Evolutionary conservation across 2,888 invertebrate genomes (phyloP).

Genomic region (Aethes cnicana): DNA sequence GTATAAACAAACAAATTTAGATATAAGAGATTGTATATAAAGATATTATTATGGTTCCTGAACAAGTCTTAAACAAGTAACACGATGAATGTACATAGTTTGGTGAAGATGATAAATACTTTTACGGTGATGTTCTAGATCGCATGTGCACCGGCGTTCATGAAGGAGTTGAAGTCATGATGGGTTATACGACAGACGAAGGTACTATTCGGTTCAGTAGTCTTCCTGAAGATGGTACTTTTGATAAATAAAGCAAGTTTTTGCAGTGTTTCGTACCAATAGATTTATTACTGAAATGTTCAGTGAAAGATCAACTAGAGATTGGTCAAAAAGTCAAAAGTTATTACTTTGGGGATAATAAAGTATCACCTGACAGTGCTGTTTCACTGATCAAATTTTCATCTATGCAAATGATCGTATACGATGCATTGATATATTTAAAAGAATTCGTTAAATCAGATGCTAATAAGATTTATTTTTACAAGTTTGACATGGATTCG

Average conservation of each 20-base stretch:
- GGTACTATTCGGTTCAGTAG: constrained; percentile 5
- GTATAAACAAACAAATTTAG: too few species aligned
- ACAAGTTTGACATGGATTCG: constrained; percentile 31
- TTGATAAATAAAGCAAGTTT: constrained; percentile 25
- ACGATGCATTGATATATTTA: constrained; percentile 22
- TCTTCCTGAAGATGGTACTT: constrained; percentile 5
- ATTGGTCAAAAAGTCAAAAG: constrained; percentile 29
- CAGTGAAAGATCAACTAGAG: constrained; percentile 24
- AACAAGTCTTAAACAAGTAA: too few species aligned
- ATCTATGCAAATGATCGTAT: constrained; percentile 18
- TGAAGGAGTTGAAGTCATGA: constrained; percentile 80
- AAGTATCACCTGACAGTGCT: constrained; percentile 20
- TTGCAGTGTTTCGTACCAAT: constrained; percentile 30
- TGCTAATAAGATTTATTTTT: constrained; percentile 29
- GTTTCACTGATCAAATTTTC: constrained; percentile 10
- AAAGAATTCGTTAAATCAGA: constrained; percentile 19
- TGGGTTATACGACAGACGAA: constrained; percentile 76
- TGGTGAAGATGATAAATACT: constrained; percentile 32
- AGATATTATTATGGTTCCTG: too few species aligned
- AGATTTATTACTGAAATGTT: constrained; percentile 10
- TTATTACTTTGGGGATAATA: constrained; percentile 30
- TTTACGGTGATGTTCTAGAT: constrained; percentile 39
- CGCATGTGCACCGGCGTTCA: constrained; percentile 64
- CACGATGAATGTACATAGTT: too few species aligned
- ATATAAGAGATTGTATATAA: too few species aligned